Percentiles rank a stretch among this genome's conserved stretches.
Evolutionary conservation across 1,140 invertebrate genomes (phyloP).

Genomic region (Ceratina calcarata): DNA sequence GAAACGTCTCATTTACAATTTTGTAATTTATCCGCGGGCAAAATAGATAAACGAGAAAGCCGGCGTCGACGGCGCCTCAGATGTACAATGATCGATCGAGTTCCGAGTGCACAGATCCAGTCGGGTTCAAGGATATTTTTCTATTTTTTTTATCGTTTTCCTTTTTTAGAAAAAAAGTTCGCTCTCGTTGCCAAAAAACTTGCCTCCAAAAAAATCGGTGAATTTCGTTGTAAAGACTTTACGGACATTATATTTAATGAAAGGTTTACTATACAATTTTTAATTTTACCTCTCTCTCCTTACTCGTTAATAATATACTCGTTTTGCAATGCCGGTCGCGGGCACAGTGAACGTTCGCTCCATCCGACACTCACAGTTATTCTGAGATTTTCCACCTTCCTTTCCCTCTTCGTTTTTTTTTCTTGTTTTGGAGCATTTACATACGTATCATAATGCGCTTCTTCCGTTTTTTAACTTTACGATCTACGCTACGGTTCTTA

Average conservation of each 20-base stretch:
- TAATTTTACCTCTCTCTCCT: constrained; percentile 71
- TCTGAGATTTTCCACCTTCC: constrained; percentile 45
- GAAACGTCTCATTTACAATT: constrained; percentile 58
- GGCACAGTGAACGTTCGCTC: constrained; percentile 64
- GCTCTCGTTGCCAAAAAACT: constrained; percentile 70
- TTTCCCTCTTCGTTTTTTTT: too few relatives aligned
- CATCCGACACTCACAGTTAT: constrained; percentile 71
- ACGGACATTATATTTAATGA: constrained; percentile 73
- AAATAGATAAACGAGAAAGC: constrained; percentile 60
- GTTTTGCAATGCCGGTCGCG: constrained; percentile 73
- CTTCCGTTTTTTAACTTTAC: constrained; percentile 61
- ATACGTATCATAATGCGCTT: constrained; percentile 53
- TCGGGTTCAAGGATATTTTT: constrained; percentile 69
- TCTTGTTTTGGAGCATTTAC: constrained; percentile 64
- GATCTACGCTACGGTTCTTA: constrained; percentile 75
- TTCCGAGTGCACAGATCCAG: constrained; percentile 62
- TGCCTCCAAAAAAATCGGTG: constrained; percentile 67
- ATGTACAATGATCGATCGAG: constrained; percentile 59
- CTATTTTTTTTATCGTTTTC: not conserved
- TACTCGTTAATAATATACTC: constrained; percentile 73
- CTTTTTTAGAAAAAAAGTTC: constrained; percentile 64
- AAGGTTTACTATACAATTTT: constrained; percentile 79
- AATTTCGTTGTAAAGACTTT: constrained; percentile 79
- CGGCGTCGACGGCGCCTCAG: constrained; percentile 60
- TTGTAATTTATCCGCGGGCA: constrained; percentile 41